Evolutionary conservation across 2,113 vertebrate genomes (phyloP).

Genomic region (Sigmodon hispidus): DNA sequence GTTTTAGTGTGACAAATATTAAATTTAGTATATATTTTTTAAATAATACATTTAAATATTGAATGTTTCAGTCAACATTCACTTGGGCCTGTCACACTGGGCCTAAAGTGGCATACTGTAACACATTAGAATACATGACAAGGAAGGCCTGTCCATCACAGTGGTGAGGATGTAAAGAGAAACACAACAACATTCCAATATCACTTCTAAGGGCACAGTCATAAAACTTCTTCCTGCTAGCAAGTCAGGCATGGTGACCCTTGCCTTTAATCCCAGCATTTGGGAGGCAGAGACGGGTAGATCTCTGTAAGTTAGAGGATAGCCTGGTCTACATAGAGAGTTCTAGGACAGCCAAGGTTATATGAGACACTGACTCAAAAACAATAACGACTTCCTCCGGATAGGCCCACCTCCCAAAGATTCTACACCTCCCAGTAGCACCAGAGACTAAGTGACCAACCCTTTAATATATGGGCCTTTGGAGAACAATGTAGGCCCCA

Average conservation of each 20-base stretch:
- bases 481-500: not conserved
- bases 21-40: not conserved
- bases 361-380: not conserved
- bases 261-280: not conserved
- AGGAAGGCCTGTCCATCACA: not conserved
- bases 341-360: not conserved
- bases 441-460: not conserved
- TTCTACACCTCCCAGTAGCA: not conserved
- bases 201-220: not conserved
- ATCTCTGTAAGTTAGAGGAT: not conserved
- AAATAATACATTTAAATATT: not conserved
- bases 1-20: not conserved
- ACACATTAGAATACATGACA: not conserved
- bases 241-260: not conserved
- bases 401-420: not conserved
- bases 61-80: not conserved
- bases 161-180: not conserved
- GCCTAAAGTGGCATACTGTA: not conserved
- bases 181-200: not conserved
- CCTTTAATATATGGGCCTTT: not conserved
- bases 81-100: not conserved
- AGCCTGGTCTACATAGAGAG: not conserved
- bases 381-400: not conserved
- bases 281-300: not conserved
- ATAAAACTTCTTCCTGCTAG: not conserved